phyloP scores from a whole-genome alignment of 2,797 vertebrate species.

The Rhabdomys pumilio region DNA sequence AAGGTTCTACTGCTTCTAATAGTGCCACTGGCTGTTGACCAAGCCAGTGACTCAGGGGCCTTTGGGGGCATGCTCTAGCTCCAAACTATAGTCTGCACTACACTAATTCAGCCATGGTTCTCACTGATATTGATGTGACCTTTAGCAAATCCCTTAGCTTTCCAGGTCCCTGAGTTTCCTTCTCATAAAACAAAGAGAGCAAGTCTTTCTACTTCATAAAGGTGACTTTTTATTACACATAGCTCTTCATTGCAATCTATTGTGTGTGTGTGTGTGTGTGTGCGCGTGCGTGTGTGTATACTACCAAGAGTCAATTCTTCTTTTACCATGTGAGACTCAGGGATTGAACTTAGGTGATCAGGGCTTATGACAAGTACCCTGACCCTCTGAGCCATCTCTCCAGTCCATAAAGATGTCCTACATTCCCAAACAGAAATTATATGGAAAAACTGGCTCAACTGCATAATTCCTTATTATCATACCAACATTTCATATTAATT shows the following conservation, averaged over 20 bases:
- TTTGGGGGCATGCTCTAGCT: not conserved
- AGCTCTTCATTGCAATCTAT: not conserved
- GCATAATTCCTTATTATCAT: conserved; percentile 25
- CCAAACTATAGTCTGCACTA: not conserved
- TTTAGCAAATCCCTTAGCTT: conserved; percentile 4
- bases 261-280: not conserved
- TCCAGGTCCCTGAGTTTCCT: conserved; percentile 9
- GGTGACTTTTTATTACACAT: not conserved
- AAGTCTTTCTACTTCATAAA: not conserved
- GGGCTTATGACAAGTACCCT: not conserved
- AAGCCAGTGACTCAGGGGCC: not conserved
- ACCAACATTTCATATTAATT: conserved; percentile 50
- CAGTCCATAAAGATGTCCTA: not conserved
- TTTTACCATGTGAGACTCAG: not conserved
- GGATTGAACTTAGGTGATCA: not conserved
- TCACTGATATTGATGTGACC: not conserved
- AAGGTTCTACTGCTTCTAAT: not conserved
- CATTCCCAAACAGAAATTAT: not conserved
- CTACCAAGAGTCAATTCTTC: not conserved
- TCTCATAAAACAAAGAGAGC: not conserved
- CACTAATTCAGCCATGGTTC: not conserved
- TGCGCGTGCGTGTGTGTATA: not conserved
- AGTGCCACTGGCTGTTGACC: not conserved
- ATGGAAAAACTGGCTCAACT: not conserved
- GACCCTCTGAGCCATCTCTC: not conserved